Base-by-base conservation (phyloP, 2,797 vertebrate species). In the Microcaecilia unicolor region DNA sequence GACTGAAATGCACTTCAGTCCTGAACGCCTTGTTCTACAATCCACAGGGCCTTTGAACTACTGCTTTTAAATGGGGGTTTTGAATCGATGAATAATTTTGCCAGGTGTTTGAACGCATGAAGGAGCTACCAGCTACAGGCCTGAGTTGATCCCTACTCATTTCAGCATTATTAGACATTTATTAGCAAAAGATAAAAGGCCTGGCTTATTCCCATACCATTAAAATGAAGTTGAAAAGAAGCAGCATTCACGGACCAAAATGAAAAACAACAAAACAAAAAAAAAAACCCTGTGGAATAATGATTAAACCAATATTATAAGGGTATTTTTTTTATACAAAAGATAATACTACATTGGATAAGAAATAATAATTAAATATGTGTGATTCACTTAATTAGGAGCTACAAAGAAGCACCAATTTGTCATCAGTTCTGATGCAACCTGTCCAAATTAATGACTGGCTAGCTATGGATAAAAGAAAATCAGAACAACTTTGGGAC, bases 11-110 rank as follows among this genome's bases (percentile, higher is more conserved):
- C 76, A 70, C 81, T 83, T 78, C 74, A 70, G 66, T 69, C 78
- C 70, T 74, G 69, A 81, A 80, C 70, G 75, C 37, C 69, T 80
- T 76, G 61, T 69, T 79, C 72, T 64, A 43, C 65, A 67, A 64
- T 64, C 68, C 58, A 54, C 64, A 55, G 72, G 71, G 76, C 74
- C 87, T 91, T 88, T 88, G 84, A 86, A 86, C 84, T 80, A 51
- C 72, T 69, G 73, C 74, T 87, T 86, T 87, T 72, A 80, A 84
- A 86, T 67, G 66, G 72, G 77, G 72, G 70, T 83, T 78, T 80
- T 86, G 82, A 89, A 87, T 83, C 85, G 81, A 83, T 82, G 81
- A 84, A 80, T 85, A 83, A 88, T 84, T 86, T 88, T 84, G 73
- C 84, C 83, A 81, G 73, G 83, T 86, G 81, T 86, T 70, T 65